phyloP scores from a whole-genome alignment of 2,113 vertebrate genomes.

The Channa maculata region DNA sequence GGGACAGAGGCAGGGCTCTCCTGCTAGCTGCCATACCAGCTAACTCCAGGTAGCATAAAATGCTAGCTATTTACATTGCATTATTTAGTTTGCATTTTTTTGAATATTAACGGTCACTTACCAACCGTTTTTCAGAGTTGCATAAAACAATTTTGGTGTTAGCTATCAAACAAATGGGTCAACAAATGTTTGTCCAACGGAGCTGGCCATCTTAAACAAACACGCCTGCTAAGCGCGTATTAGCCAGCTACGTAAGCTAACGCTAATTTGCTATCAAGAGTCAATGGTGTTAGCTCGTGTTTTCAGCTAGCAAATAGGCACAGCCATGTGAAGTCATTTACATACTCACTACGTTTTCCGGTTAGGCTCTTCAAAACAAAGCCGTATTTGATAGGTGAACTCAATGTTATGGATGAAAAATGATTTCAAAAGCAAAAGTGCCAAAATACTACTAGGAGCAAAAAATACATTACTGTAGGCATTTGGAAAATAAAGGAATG shows the following conservation, averaged over 20 bases:
- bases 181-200: accelerated
- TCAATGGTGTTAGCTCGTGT: constrained; percentile 50
- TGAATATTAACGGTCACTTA: background rate
- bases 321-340: no score
- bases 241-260: constrained; percentile 47
- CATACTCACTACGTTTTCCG: constrained; percentile 7
- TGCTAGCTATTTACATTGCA: background rate
- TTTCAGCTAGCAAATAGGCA: constrained; percentile 1
- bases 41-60: constrained; percentile 52
- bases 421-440: no score
- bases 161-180: background rate
- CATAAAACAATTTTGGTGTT: no score
- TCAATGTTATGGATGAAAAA: no score
- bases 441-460: no score
- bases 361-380: constrained; percentile 29
- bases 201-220: constrained; percentile 28
- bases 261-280: constrained; percentile 41
- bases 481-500: no score
- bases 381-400: accelerated
- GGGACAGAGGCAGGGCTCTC: constrained; percentile 30
- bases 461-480: no score
- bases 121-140: accelerated
- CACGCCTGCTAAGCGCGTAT: constrained; percentile 16
- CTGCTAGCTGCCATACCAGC: constrained; percentile 46
- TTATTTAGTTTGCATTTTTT: background rate